These are phyloP conservation scores for Caenorhabditis sinica DNA, from an alignment of 2,888 invertebrate genomes.

Conservation along the genomic window DNA sequence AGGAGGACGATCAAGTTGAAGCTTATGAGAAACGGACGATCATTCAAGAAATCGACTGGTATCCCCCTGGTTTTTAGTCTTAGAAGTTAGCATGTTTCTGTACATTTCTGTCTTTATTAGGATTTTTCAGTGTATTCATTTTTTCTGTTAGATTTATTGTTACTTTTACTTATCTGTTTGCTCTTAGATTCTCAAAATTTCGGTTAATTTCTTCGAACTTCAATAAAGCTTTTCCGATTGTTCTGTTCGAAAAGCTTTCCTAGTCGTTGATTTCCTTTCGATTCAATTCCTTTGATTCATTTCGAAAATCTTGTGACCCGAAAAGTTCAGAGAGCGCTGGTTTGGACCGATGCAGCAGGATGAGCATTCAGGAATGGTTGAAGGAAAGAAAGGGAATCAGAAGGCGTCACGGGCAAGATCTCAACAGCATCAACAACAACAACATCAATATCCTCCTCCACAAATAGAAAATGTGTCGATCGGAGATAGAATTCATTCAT, in stretches of 20 bases:
- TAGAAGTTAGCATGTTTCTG: conserved; percentile 15
- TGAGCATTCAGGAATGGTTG: neutral
- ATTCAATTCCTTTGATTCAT: neutral
- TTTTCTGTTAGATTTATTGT: conserved; percentile 15
- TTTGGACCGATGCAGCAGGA: conserved; percentile 26
- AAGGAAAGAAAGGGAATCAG: conserved; percentile 7
- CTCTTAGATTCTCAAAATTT: conserved; percentile 8
- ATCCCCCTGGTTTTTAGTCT: conserved; percentile 80
- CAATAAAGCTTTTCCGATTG: neutral
- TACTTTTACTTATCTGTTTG: neutral
- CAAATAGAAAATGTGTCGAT: neutral
- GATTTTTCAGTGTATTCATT: conserved; percentile 12
- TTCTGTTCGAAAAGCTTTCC: conserved; percentile 8
- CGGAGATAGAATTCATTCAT: conserved; percentile 35
- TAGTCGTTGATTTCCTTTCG: neutral
- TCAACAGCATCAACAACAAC: conserved; percentile 8
- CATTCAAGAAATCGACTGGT: conserved; percentile 88
- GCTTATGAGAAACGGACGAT: conserved; percentile 88
- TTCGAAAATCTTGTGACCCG: neutral
- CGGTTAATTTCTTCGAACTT: neutral
- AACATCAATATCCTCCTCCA: neutral
- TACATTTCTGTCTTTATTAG: conserved; percentile 40
- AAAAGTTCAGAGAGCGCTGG: conserved; percentile 12
- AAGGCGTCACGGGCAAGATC: neutral
- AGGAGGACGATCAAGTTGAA: conserved; percentile 88